Percentiles rank a stretch among this genome's conserved stretches.
These are phyloP conservation scores for Neogobius melanostomus DNA, from an alignment of 2,113 vertebrate genomes.

Conservation along the genomic window DNA sequence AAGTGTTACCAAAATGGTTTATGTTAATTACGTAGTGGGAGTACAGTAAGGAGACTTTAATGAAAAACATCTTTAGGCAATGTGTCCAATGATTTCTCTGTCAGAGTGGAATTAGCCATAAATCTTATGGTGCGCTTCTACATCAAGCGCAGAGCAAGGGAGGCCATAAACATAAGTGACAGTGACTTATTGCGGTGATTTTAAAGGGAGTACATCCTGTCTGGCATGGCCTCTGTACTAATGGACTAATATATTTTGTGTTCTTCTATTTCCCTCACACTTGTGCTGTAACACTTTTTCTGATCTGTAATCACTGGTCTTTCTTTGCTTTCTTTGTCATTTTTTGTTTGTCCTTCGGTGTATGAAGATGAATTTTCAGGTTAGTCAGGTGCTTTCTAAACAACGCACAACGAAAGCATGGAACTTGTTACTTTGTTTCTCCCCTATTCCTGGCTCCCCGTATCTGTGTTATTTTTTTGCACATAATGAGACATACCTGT, in stretches of 20 bases:
- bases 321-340: constrained; percentile 62
- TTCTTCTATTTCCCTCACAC: constrained; percentile 49
- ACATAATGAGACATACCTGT: not conserved
- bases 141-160: constrained; percentile 9
- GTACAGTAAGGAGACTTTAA: not conserved
- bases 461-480: not conserved
- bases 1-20: not conserved
- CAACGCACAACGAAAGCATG: constrained; percentile 20
- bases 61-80: not conserved
- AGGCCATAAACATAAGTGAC: constrained; percentile 28
- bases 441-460: constrained; percentile 3
- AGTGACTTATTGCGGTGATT: constrained; percentile 27
- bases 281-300: constrained; percentile 33
- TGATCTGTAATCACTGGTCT: constrained; percentile 63
- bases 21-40: not conserved
- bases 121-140: constrained; percentile 28
- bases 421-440: constrained; percentile 24
- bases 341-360: constrained; percentile 62
- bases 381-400: constrained; percentile 62
- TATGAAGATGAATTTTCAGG: constrained; percentile 72
- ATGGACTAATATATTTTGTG: constrained; percentile 44
- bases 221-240: constrained; percentile 31
- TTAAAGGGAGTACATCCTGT: constrained; percentile 26
- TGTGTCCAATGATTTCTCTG: not conserved
- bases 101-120: constrained; percentile 33